Percentiles rank a stretch among this genome's conserved stretches.
Conservation (phyloP, 2,797 vertebrate genomes). For the Neostethus bicornis region DNA sequence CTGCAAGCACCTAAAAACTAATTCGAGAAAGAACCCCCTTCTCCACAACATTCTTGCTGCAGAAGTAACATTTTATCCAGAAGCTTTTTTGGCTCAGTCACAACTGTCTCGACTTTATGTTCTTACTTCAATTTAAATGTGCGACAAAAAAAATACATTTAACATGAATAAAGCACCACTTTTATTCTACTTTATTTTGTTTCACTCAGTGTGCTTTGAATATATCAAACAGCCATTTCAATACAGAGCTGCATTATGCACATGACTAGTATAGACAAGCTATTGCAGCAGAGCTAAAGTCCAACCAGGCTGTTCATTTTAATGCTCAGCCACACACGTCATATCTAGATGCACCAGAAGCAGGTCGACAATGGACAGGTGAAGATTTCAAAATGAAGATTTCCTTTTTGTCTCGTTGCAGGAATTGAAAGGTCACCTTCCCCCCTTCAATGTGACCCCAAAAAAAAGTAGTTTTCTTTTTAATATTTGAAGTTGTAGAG, state of each 20-base stretch:
- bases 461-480: too few species aligned
- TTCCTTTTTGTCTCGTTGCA: slow-evolving; percentile 69
- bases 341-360: slow-evolving; percentile 59
- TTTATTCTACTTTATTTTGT: slow-evolving; percentile 74
- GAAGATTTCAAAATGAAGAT: slow-evolving; percentile 75
- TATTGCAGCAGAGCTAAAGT: slow-evolving; percentile 61
- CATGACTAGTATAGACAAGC: slow-evolving; percentile 69
- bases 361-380: slow-evolving; percentile 64
- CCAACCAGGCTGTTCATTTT: slow-evolving; percentile 51
- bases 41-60: too few species aligned
- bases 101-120: slow-evolving; percentile 24
- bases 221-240: slow-evolving; percentile 71
- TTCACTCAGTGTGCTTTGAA: slow-evolving; percentile 73
- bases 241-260: slow-evolving; percentile 70
- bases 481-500: too few species aligned
- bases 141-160: slow-evolving; percentile 60
- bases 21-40: too few species aligned
- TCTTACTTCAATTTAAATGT: slow-evolving; percentile 12
- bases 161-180: slow-evolving; percentile 77
- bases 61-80: too few species aligned
- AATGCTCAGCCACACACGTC: slow-evolving; percentile 49
- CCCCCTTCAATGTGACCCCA: slow-evolving; percentile 38
- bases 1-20: too few species aligned
- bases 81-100: slow-evolving; percentile 9
- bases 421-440: slow-evolving; percentile 79